Conservation (phyloP, 2,888 invertebrate species). For the Mesoligia furuncula region DNA sequence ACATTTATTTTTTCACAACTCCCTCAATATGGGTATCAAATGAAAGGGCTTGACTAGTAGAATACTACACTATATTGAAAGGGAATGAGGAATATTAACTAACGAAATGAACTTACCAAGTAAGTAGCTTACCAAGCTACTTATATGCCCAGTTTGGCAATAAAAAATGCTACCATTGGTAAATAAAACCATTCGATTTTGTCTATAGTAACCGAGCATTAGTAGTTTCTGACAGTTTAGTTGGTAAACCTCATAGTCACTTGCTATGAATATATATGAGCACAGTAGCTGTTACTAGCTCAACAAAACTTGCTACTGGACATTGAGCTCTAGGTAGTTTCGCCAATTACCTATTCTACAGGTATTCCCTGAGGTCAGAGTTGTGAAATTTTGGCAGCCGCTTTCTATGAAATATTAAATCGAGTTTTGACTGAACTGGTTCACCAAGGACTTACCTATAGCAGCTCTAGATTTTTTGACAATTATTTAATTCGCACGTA, state of each 20-base stretch:
- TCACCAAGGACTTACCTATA: neutral
- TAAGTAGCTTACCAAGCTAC: too few species aligned
- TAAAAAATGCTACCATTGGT: too few species aligned
- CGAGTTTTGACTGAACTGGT: neutral
- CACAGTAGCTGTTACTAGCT: neutral
- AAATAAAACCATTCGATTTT: neutral
- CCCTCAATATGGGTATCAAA: too few species aligned
- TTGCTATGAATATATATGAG: neutral
- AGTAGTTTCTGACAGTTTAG: neutral
- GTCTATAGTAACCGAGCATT: neutral
- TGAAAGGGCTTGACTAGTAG: too few species aligned
- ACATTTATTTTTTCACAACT: too few species aligned
- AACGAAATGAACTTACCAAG: too few species aligned
- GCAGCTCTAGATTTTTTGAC: neutral
- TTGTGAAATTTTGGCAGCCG: constrained; percentile 7
- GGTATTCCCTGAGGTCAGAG: neutral
- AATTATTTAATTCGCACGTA: neutral
- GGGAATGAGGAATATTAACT: too few species aligned
- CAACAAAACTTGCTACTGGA: neutral
- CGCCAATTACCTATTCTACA: neutral
- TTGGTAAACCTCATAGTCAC: too few species aligned
- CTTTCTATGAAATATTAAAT: constrained; percentile 16
- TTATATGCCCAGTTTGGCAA: too few species aligned
- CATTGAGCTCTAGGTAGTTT: neutral
- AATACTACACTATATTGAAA: too few species aligned